phyloP scores from a whole-genome alignment of 1,140 invertebrate species.

The Danaus plexippus region DNA sequence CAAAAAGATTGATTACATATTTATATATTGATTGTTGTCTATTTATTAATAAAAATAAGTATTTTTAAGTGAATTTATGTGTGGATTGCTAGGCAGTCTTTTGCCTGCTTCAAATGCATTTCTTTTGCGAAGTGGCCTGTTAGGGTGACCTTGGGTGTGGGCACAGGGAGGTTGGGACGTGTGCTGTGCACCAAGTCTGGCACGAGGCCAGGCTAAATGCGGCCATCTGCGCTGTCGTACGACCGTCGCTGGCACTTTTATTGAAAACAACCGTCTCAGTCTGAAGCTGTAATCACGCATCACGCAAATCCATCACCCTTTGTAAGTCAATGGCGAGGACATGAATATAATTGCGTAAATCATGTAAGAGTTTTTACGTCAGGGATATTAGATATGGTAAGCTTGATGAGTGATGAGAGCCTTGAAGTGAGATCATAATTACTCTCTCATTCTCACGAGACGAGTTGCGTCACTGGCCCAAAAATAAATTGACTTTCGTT shows the following conservation, averaged over 20 bases:
- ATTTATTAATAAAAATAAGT: no score
- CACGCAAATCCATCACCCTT: constrained; percentile 60
- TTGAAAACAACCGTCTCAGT: constrained; percentile 64
- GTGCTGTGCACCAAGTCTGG: constrained; percentile 57
- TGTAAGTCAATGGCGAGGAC: constrained; percentile 68
- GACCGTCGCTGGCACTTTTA: constrained; percentile 64
- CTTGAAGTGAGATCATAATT: no score
- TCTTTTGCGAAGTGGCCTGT: constrained; percentile 13
- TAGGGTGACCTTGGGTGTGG: constrained; percentile 51
- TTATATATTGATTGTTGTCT: no score
- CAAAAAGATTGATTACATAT: no score
- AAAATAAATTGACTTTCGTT: no score
- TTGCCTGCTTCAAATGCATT: not conserved
- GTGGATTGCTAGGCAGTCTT: no score
- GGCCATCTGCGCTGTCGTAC: constrained; percentile 53
- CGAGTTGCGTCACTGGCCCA: no score
- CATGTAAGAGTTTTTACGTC: constrained; percentile 27
- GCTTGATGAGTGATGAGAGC: constrained; percentile 1
- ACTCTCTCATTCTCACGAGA: no score
- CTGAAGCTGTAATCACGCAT: constrained; percentile 45
- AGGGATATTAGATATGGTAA: constrained; percentile 4
- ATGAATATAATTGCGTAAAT: constrained; percentile 41
- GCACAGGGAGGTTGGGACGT: constrained; percentile 43
- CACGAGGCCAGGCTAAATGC: constrained; percentile 60
- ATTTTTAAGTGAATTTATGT: no score